Evolutionary conservation across 1,140 invertebrate species (phyloP).

Genomic region (Branchinecta lindahli): DNA sequence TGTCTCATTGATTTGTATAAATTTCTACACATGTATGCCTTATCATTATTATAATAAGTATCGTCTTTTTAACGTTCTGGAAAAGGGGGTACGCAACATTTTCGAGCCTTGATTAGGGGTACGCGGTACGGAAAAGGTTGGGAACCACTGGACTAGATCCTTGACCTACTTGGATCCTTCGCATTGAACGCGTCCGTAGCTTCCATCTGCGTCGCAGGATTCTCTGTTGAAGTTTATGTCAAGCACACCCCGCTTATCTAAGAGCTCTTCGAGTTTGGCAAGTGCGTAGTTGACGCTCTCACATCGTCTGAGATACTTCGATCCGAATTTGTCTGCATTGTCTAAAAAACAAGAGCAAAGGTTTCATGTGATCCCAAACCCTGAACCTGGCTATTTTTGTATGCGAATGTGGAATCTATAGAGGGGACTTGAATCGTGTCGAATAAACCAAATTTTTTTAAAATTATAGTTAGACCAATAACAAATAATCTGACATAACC

Average conservation of each 20-base stretch:
- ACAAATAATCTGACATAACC: no score
- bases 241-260: not conserved
- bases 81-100: no score
- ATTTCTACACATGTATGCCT: no score
- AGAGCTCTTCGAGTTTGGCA: conserved; percentile 28
- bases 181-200: not conserved
- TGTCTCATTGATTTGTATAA: no score
- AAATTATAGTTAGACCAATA: no score
- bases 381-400: not conserved
- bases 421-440: no score
- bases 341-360: conserved; percentile 26
- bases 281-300: conserved; percentile 38
- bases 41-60: no score
- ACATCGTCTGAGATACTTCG: conserved; percentile 40
- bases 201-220: not conserved
- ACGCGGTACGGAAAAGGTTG: no score
- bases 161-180: not conserved
- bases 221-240: not conserved
- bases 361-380: not conserved
- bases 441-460: no score
- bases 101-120: no score
- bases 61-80: no score
- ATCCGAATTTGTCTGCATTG: conserved; percentile 29
- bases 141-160: no score
- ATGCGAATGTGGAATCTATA: not conserved